Conservation (phyloP, 2,797 vertebrate genomes). For the Alosa sapidissima region DNA sequence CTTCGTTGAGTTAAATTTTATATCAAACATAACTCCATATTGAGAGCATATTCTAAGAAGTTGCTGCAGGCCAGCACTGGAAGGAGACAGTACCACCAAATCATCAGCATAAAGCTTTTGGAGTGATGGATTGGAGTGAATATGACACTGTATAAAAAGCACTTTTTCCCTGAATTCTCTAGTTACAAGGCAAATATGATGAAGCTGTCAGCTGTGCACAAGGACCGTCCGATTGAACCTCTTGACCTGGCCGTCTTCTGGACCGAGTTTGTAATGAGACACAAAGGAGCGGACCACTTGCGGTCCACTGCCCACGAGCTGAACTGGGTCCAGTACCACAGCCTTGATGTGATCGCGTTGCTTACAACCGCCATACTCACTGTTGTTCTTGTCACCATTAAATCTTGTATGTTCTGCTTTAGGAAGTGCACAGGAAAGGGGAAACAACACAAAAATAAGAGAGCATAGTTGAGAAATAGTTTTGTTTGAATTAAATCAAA, state of each 20-base stretch:
- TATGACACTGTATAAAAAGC: not conserved
- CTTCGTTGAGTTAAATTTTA: no score
- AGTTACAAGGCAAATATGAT: conserved; percentile 90
- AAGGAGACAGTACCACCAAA: no score
- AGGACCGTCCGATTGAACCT: conserved; percentile 83
- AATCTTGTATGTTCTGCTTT: conserved; percentile 76
- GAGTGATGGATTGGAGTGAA: not conserved
- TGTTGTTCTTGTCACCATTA: conserved; percentile 69
- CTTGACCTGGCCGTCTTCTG: conserved; percentile 89
- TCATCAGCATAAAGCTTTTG: no score
- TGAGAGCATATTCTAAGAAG: no score
- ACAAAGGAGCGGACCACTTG: conserved; percentile 87
- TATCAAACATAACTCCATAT: no score
- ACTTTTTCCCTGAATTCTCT: conserved; percentile 7
- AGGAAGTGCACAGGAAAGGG: conserved; percentile 70
- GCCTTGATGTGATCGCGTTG: conserved; percentile 84
- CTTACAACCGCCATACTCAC: conserved; percentile 66
- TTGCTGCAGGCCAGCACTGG: no score
- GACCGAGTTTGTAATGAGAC: conserved; percentile 92
- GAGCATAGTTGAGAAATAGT: conserved; percentile 45
- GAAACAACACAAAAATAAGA: conserved; percentile 61
- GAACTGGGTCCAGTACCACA: conserved; percentile 94
- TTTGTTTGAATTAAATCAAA: no score
- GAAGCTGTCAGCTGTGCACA: conserved; percentile 80
- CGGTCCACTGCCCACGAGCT: conserved; percentile 83